Conservation (phyloP, 2,888 invertebrate species). For the Didymodactylos carnosus region DNA sequence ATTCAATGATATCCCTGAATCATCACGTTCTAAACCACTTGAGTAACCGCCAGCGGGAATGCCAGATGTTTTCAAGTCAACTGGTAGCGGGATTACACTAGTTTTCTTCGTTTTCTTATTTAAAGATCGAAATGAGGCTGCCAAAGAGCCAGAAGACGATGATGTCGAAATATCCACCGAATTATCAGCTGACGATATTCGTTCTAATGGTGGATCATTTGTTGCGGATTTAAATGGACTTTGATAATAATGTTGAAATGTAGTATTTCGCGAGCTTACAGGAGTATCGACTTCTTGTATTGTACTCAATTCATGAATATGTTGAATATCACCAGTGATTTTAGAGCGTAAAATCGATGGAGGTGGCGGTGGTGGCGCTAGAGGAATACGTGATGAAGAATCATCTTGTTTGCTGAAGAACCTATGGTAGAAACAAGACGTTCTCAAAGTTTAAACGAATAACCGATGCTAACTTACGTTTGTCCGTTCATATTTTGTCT, state of each 20-base stretch:
- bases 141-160: not conserved
- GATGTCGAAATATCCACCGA: too few relatives aligned
- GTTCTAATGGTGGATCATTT: not conserved
- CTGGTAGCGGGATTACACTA: too few relatives aligned
- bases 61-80: too few relatives aligned
- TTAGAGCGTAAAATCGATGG: not conserved
- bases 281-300: conserved; percentile 25
- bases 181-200: not conserved
- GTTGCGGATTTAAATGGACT: not conserved
- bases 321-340: not conserved
- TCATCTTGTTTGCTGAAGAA: too few relatives aligned
- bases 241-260: not conserved
- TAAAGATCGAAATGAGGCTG: not conserved
- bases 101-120: too few relatives aligned
- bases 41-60: not conserved
- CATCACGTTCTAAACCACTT: not conserved
- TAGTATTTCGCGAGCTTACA: conserved; percentile 3
- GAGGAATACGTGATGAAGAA: too few relatives aligned
- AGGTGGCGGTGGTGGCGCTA: not conserved
- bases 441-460: not conserved
- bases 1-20: not conserved
- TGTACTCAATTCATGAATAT: conserved; percentile 22
- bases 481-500: not conserved
- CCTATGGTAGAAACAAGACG: not conserved
- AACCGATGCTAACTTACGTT: not conserved